Percentiles rank a stretch among this genome's conserved stretches.
These are phyloP conservation scores for Podarcis siculus DNA, from an alignment of 2,797 vertebrate species.

Conservation along the genomic window DNA sequence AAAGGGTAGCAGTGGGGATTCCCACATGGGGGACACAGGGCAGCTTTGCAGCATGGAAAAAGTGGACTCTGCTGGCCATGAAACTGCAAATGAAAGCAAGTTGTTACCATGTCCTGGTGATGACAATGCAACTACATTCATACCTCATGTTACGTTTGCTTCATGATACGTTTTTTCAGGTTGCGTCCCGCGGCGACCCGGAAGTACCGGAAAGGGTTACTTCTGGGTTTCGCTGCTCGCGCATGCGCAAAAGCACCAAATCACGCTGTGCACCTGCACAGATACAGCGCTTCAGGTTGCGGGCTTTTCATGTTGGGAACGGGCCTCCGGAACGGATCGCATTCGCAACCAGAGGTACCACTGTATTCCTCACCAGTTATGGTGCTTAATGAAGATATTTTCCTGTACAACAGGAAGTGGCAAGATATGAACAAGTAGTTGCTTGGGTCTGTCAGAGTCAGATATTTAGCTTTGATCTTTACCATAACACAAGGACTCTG, in stretches of 20 bases:
- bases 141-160: too few species aligned
- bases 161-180: too few species aligned
- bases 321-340: too few species aligned
- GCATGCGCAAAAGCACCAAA: too few species aligned
- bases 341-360: too few species aligned
- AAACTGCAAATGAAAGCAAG: neutral
- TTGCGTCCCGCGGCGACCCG: too few species aligned
- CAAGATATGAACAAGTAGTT: conserved; percentile 22
- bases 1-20: neutral
- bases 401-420: neutral
- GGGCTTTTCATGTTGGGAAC: too few species aligned
- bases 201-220: too few species aligned
- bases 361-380: neutral
- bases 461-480: conserved; percentile 51
- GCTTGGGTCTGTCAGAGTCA: conserved; percentile 35
- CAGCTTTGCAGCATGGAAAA: neutral
- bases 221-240: too few species aligned
- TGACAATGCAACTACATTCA: neutral
- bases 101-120: neutral
- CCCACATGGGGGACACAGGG: neutral
- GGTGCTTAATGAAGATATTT: neutral
- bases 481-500: conserved; percentile 53
- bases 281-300: too few species aligned
- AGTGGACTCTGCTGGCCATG: too few species aligned
- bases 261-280: too few species aligned